Base-by-base conservation (phyloP, 2,113 vertebrate species). In the Oxyruncus cristatus region DNA sequence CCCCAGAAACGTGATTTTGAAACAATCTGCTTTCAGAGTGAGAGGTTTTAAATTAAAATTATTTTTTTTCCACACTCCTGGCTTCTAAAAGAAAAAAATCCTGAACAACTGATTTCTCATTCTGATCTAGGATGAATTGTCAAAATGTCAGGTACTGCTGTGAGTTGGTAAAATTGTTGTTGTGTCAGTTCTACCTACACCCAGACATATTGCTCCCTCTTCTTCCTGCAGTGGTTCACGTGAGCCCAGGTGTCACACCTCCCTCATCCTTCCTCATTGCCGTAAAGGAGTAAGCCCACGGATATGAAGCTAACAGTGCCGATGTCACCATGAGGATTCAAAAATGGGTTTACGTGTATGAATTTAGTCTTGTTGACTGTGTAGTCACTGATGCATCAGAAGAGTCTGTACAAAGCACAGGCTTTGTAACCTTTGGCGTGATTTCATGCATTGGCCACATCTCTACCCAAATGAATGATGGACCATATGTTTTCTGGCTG, bases 401-500 rank as follows among this genome's bases (percentile, higher is more conserved):
- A 55, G 97, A 80, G 79, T 98, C 95, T 75, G 94, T 97, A 42
- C 97, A 93, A 96, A 96, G 96, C 68, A 96, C 95, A 5, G 98
- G 98, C 66, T 98, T 98, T 18, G 83, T 84, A 65, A 97, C 82
- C 46, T 97, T 96, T 8, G 98, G 96, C 3, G 96, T 96, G 82
- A 96, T 98, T 84, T 99, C 98, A 50, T 98, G 98, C 72, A 98
- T 71, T 5, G 99, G 98, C 99, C 99, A 99, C 99, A 98, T 99
- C 94, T 99, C 99, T 88, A 99, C 97, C 99, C 99, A 99, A 59
- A 99, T 98, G 95, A 99, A 98, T 0, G 99, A 99, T 0, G 99
- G 98, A 24, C 98, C 94, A 2, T 98, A 98, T 4, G 94, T 85
- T 59, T 98, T 98, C 68, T 97, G 98, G 50, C 95, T 97, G 90